Conservation (phyloP, 2,888 invertebrate species). For the Apodemia mormo region DNA sequence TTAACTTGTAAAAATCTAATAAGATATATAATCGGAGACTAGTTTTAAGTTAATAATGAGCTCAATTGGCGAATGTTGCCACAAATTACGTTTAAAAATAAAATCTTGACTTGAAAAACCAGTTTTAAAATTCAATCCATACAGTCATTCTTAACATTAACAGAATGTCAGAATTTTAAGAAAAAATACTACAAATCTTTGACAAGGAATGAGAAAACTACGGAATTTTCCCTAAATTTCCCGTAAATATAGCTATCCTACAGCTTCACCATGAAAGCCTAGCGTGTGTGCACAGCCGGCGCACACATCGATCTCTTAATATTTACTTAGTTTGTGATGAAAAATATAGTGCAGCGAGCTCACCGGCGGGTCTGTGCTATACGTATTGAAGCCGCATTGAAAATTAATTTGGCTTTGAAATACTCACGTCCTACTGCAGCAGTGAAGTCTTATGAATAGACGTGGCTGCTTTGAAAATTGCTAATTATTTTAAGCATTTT, state of each 20-base stretch:
- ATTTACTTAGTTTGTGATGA: constrained; percentile 31
- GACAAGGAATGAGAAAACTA: not conserved
- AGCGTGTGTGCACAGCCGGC: constrained; percentile 30
- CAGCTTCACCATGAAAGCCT: constrained; percentile 33
- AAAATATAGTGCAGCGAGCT: constrained; percentile 18
- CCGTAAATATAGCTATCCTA: constrained; percentile 29
- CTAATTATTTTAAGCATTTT: not conserved
- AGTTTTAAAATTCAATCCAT: no score
- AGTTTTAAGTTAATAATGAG: no score
- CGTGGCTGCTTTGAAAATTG: not conserved
- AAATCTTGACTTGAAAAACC: no score
- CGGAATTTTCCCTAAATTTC: not conserved
- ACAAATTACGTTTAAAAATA: no score
- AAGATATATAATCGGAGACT: no score
- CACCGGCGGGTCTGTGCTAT: not conserved
- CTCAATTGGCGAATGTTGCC: no score
- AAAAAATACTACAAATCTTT: no score
- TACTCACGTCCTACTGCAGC: not conserved
- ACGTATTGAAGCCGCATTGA: constrained; percentile 8
- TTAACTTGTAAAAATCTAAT: no score
- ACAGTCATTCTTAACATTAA: no score
- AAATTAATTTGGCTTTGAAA: constrained; percentile 13
- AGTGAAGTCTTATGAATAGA: constrained; percentile 6
- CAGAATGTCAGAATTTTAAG: no score
- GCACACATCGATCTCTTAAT: constrained; percentile 35